Evolutionary conservation across 1,140 invertebrate species (phyloP), one percentile per base, ranked within the genome.

Genomic region (Dolichoris vasculosae): DNA sequence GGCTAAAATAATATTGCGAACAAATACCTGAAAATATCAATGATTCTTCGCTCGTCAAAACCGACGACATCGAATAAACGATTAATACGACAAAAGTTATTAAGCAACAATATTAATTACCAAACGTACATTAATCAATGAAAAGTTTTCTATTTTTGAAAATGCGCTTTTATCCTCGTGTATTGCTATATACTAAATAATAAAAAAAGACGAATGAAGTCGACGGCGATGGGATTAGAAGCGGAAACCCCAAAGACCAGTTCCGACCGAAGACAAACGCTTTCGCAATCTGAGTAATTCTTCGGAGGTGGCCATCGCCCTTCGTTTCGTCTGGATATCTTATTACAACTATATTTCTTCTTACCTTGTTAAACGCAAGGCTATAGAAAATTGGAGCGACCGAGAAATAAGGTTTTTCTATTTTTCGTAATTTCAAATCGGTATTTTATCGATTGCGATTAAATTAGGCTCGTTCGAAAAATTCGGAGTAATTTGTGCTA

Each of bases 231-330:
- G 69, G 40, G 35, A 73, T 73, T 73, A 43, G 38, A 43, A 73
- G 69, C 23, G 40, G 38, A 73, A 73, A 43, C 38, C 40, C 69
- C 17, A 73, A 73, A 73, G 38, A 43, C 69, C 69, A 73, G 20
- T 73, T 73, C 38, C 69, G 38, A 43, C 35, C 20, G 69, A 73
- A 73, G 69, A 73, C 69, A 43, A 73, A 73, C 38, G 69, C 40
- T 73, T 11, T 73, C 0, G 69, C 38, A 73, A 73, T 73, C 38
- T 43, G 38, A 73, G 69, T 38, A n/a, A 73, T 73, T 73, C 69
- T 73, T 69, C 69, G 1, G 69, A 43, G 69, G 17, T 43, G 69
- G 40, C 26, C 69, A 73, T 23, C 26, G 23, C 23, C 38, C 69
- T 43, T 38, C 69, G 6, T n/a, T 73, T 40, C 40, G 6, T 73